phyloP scores from a whole-genome alignment of 2,113 vertebrate species.

The Podocnemis expansa region DNA sequence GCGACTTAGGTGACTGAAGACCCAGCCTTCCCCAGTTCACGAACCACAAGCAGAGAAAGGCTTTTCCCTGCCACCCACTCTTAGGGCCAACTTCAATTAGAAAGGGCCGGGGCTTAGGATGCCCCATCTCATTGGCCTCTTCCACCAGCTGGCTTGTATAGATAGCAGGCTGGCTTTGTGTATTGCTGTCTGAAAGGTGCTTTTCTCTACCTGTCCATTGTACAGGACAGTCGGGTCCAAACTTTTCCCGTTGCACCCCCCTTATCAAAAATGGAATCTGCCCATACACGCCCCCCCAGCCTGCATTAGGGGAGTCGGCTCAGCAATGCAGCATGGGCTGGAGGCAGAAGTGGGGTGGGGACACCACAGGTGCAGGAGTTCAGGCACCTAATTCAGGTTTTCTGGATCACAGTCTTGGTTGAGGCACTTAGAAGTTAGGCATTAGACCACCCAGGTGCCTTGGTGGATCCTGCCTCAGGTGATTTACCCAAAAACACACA shows the following conservation, averaged over 20 bases:
- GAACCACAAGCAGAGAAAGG: background rate
- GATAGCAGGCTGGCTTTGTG: background rate
- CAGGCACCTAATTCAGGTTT: background rate
- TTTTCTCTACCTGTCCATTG: background rate
- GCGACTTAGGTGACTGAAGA: background rate
- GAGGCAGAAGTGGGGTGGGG: too few relatives aligned
- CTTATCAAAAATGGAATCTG: too few relatives aligned
- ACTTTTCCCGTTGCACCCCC: too few relatives aligned
- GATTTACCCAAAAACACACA: background rate
- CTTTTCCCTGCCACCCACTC: background rate
- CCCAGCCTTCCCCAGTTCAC: background rate
- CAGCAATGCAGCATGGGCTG: too few relatives aligned
- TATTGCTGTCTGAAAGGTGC: background rate
- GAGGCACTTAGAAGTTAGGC: background rate
- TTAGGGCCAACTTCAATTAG: background rate
- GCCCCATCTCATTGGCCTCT: background rate
- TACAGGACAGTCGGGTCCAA: background rate
- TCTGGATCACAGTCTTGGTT: background rate
- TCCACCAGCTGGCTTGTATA: background rate
- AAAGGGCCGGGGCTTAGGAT: background rate
- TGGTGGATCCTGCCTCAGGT: background rate
- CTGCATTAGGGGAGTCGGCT: too few relatives aligned
- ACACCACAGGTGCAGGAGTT: background rate
- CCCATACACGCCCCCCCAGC: too few relatives aligned
- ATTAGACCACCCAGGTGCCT: background rate